Percentiles rank a stretch among this genome's conserved stretches.
Evolutionary conservation across 2,113 vertebrate genomes (phyloP).

Genomic region (Furnarius figulus): DNA sequence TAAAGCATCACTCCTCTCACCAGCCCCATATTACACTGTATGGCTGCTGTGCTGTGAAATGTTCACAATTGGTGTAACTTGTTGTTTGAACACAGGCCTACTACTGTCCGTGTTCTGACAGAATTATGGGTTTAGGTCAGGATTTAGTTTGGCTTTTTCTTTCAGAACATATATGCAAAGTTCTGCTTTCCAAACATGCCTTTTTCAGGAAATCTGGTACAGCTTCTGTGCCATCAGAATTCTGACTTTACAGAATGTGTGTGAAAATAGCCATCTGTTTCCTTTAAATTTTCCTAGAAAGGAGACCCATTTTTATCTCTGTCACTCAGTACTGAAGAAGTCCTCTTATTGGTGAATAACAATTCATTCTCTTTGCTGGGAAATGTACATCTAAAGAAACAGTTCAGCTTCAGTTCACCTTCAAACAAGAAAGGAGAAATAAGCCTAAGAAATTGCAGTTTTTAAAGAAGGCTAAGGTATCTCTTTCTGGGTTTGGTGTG

Average conservation of each 20-base stretch:
- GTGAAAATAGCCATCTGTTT: neutral
- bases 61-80: neutral
- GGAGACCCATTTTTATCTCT: neutral
- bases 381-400: neutral
- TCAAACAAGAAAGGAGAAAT: neutral
- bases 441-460: neutral
- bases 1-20: neutral
- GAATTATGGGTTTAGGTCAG: neutral
- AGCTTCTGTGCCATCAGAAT: neutral
- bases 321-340: neutral
- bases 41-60: neutral
- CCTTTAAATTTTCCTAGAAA: neutral
- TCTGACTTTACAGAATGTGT: neutral
- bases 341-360: neutral
- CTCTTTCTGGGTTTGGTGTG: neutral
- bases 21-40: neutral
- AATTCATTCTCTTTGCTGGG: neutral
- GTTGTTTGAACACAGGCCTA: neutral
- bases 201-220: neutral
- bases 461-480: neutral
- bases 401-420: neutral
- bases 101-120: rapidly evolving
- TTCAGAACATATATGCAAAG: neutral
- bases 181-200: neutral
- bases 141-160: neutral